phyloP scores from a whole-genome alignment of 2,888 invertebrate genomes.

The Strigamia maritima region DNA sequence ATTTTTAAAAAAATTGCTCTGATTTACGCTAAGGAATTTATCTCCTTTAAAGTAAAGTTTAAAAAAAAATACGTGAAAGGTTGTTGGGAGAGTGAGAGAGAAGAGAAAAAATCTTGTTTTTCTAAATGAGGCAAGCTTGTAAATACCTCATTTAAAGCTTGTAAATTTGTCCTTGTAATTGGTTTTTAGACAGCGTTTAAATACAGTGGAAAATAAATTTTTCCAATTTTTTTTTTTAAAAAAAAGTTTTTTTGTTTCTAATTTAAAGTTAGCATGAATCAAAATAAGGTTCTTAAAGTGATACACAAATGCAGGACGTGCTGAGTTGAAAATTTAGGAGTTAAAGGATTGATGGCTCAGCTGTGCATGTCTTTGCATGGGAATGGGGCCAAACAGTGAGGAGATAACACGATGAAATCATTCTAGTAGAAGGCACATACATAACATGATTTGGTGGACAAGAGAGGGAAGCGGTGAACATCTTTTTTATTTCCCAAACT shows the following conservation, averaged over 20 bases:
- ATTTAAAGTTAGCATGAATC: not conserved
- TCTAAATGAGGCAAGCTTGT: constrained; percentile 22
- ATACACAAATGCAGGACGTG: not conserved
- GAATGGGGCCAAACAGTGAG: constrained; percentile 30
- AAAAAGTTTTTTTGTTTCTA: not conserved
- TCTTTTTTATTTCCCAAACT: constrained; percentile 2
- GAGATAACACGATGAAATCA: constrained; percentile 24
- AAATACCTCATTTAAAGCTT: constrained; percentile 30
- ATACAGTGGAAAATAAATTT: not conserved
- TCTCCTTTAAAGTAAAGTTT: not conserved
- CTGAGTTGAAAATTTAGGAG: not conserved
- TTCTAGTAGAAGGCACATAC: constrained; percentile 32
- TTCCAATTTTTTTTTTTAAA: not conserved
- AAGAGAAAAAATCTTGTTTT: constrained; percentile 7
- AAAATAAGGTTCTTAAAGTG: not conserved
- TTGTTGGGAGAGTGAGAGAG: not conserved
- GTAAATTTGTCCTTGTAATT: constrained; percentile 11
- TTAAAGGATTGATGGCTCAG: constrained; percentile 28
- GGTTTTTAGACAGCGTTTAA: constrained; percentile 25
- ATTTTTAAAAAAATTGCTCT: not conserved
- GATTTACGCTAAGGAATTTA: not conserved
- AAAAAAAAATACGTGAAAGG: not conserved
- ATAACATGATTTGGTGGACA: constrained; percentile 22
- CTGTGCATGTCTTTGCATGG: constrained; percentile 31
- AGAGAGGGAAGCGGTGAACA: not conserved